Percentiles rank a stretch among this genome's conserved stretches.
phyloP scores from a whole-genome alignment of 2,113 vertebrate genomes.

The Nothoprocta pentlandii region DNA sequence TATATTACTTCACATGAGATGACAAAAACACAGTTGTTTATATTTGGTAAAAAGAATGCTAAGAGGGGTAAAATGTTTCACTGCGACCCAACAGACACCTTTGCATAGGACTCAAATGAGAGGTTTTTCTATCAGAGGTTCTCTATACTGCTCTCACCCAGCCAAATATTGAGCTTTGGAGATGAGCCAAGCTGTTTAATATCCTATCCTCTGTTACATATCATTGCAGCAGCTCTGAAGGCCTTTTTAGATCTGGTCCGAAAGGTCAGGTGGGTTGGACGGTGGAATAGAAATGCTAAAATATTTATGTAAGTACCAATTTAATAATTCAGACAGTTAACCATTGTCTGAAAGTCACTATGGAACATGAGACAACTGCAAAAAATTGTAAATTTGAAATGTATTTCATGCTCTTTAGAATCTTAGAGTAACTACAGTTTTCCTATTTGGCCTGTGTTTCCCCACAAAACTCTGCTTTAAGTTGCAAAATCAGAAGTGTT shows the following conservation, averaged over 20 bases:
- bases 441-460: neutral
- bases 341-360: neutral
- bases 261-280: neutral
- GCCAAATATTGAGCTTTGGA: neutral
- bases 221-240: neutral
- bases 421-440: neutral
- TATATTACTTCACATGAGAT: neutral
- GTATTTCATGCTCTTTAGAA: slow-evolving; percentile 20
- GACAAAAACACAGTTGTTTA: neutral
- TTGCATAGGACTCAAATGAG: neutral
- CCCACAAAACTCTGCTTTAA: neutral
- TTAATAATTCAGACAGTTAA: neutral
- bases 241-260: neutral
- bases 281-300: neutral
- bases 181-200: neutral
- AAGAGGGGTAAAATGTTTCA: neutral
- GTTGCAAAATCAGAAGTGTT: slow-evolving; percentile 16
- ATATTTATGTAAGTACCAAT: neutral
- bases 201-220: neutral
- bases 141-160: neutral
- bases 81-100: neutral
- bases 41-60: neutral
- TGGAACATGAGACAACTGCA: neutral
- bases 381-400: neutral
- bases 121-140: neutral